Evolutionary conservation across 92 coral and sea anemone genomes (phyloP), one percentile per base, ranked within the genome.

Genomic region (Hydrozoanthus gracilis): DNA sequence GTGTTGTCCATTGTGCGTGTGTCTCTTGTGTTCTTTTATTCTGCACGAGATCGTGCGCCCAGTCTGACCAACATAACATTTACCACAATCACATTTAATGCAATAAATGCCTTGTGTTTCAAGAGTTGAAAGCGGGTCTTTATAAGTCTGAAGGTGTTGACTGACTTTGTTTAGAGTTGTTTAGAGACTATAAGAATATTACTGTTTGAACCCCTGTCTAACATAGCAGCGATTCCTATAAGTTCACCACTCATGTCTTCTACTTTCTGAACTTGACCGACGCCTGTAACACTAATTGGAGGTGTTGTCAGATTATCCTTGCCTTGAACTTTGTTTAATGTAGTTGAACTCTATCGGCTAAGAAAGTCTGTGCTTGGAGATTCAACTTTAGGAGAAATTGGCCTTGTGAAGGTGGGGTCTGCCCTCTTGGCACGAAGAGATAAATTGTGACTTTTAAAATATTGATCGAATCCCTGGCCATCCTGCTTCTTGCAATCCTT

Each of bases 221-320:
- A 54, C 93, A 92, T 88, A 44, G 98, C 92, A 18, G 83, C 88
- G 3, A 88, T 17, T 8, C 90, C 92, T 35, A 61, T 39, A 16
- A 83, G 78, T 35, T 70, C 83, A 60, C 91, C 94, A 44, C 74
- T 69, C 46, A 4, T 11, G 69, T 88, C 91, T 52, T 65, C 62
- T 11, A 88, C 73, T 51, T 88, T 88, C 82, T 93, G 94, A 0
- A 91, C 90, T 14, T 92, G 91, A 86, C 96, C 83, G 49, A 91
- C 49, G 15, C 93, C 92, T 44, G 15, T 4, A 48, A 48, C 66
- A 17, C 86, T 84, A 50, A 71, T 8, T 8, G 82, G 16, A 5
- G 75, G 12, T 72, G 70, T 16, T 70, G 83, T 20, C 71, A 27
- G 65, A 15, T 17, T 51, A 65, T 82, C 61, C 0, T 7, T 82